A percentile compares a stretch with the other conserved stretches of the same genome.
These are phyloP conservation scores for Darevskia mixta DNA, from an alignment of 2,797 vertebrate species.

Conservation along the genomic window DNA sequence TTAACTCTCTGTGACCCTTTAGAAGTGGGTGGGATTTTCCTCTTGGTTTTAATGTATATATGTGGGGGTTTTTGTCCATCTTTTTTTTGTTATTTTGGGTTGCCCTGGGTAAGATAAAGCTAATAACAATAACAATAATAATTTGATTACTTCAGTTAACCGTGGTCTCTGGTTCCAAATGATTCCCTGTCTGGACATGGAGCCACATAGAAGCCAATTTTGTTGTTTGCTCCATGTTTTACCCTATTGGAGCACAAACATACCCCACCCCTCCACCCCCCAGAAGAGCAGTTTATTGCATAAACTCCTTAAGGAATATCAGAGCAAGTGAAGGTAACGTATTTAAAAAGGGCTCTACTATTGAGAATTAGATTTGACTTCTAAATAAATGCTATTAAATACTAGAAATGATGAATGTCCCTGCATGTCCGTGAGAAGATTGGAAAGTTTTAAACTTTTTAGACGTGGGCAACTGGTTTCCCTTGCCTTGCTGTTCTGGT, in stretches of 20 bases:
- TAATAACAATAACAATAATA: too few relatives aligned
- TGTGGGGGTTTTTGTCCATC: too few relatives aligned
- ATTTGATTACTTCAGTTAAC: not conserved
- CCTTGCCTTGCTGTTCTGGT: not conserved
- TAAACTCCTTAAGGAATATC: not conserved
- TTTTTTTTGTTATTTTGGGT: too few relatives aligned
- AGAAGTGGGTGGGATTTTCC: too few relatives aligned
- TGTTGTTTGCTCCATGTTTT: not conserved
- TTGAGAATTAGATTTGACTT: not conserved
- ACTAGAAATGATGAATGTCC: not conserved
- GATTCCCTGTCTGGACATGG: not conserved
- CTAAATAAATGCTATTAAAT: not conserved
- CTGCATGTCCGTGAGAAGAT: not conserved
- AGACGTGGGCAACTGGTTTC: not conserved
- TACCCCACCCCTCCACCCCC: too few relatives aligned
- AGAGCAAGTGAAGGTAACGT: not conserved
- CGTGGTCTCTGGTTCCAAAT: not conserved
- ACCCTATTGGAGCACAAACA: not conserved
- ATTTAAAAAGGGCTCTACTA: not conserved
- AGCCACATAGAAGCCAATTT: not conserved
- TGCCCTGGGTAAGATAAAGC: too few relatives aligned
- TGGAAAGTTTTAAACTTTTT: not conserved
- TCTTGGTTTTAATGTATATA: too few relatives aligned
- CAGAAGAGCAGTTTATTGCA: not conserved
- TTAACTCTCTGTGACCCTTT: too few relatives aligned